Evolutionary conservation across 1,140 invertebrate species (phyloP), one percentile per base, ranked within the genome.

Genomic region (Akabosia matsudoensis): DNA sequence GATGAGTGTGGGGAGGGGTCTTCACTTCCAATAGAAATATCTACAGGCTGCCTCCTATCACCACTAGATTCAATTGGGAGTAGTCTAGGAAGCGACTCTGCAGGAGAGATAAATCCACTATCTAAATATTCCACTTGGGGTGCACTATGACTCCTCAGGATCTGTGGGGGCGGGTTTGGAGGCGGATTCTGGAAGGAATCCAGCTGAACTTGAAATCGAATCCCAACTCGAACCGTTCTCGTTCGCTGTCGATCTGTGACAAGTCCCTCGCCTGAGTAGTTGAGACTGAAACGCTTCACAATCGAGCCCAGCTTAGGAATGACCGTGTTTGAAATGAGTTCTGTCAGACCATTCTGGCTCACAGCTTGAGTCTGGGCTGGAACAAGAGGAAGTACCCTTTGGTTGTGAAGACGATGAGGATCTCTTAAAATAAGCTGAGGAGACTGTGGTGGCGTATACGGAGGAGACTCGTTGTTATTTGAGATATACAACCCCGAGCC

Each of bases 171-270:
- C 54, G 71, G 18, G 2, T 61, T 30, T 28, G 13, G 45, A 4
- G 7, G 16, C 52, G 33, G 74, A 26, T 77, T 77, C 0, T 70
- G 18, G 33, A 77, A 77, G 67, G 72, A 74, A 73, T 78, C 77
- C 0, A 78, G 73, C 73, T 75, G 77, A n/a, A 78, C 77, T 78
- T 78, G 77, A 70, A 78, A 78, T 2, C 54, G 45, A 51, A 78
- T 78, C n/a, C 77, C 77, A 30, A 78, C 73, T 26, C 77, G 45
- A 14, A 78, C 77, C 10, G 70, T 73, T 13, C 76, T 52, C 45
- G 70, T 54, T 31, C 77, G 33, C 37, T 78, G 64, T 30, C 52
- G n/a, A 24, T 78, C 77, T 3, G 73, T 78, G 4, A 78, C 77
- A 10, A 75, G 51, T 13, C 77, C 77, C 31, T 78, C 77, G 22